Evolutionary conservation across 2,113 vertebrate species (phyloP).

Genomic region (Gila orcuttii): DNA sequence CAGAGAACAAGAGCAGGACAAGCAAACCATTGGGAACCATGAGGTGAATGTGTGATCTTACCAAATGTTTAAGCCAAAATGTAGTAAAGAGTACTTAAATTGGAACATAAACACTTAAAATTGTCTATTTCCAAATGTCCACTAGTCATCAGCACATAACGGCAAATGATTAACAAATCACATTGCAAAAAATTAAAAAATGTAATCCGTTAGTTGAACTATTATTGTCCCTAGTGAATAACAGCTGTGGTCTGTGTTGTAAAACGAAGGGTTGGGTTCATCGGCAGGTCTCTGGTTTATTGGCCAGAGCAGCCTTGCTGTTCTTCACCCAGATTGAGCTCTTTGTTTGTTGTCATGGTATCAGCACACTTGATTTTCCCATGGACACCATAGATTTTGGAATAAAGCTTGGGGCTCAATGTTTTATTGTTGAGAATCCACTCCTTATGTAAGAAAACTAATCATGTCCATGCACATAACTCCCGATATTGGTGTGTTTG

Average conservation of each 20-base stretch:
- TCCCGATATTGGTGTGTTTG: slow-evolving; percentile 1
- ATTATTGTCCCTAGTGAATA: slow-evolving; percentile 43
- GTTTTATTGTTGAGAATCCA: background rate
- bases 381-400: slow-evolving; percentile 26
- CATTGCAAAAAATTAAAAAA: background rate
- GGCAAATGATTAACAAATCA: slow-evolving; percentile 35
- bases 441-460: background rate
- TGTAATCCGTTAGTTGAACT: slow-evolving; percentile 23
- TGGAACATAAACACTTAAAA: background rate
- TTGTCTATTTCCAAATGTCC: background rate
- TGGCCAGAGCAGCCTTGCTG: slow-evolving; percentile 68
- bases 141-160: background rate
- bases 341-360: slow-evolving; percentile 44
- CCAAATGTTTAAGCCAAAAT: slow-evolving; percentile 5
- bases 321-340: slow-evolving; percentile 61
- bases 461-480: background rate
- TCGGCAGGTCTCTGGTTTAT: slow-evolving; percentile 68
- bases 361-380: slow-evolving; percentile 35
- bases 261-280: slow-evolving; percentile 80
- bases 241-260: slow-evolving; percentile 68
- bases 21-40: slow-evolving; percentile 63
- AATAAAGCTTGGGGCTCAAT: slow-evolving; percentile 1
- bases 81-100: background rate
- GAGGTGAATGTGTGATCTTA: slow-evolving; percentile 61
- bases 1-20: slow-evolving; percentile 69